These are phyloP conservation scores for Ceratitis capitata DNA, from an alignment of 1,140 invertebrate genomes.

Conservation along the genomic window DNA sequence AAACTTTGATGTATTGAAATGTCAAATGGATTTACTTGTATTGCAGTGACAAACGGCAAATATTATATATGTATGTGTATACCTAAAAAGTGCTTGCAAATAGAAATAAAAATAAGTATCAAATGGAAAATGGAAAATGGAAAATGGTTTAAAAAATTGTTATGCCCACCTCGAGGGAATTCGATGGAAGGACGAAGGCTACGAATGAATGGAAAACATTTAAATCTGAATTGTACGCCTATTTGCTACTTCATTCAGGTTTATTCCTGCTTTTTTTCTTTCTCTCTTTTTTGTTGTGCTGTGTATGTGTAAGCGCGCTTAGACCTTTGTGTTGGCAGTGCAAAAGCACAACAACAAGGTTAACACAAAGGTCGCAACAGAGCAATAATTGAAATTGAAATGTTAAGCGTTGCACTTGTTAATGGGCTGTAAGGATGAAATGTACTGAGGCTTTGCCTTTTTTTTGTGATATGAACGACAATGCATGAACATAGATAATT, in stretches of 20 bases:
- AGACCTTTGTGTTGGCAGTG: not conserved
- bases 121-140: not conserved
- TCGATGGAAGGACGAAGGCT: slow-evolving; percentile 1
- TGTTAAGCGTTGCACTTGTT: not conserved
- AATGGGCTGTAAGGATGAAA: not conserved
- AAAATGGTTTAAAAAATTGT: slow-evolving; percentile 11
- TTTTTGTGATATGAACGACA: not conserved
- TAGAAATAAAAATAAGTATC: too few relatives aligned
- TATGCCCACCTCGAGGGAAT: not conserved
- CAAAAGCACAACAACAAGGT: not conserved
- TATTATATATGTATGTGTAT: not conserved
- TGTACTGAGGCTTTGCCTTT: not conserved
- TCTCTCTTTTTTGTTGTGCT: too few relatives aligned
- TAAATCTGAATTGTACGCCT: slow-evolving; percentile 4
- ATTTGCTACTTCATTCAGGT: not conserved
- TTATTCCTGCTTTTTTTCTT: not conserved
- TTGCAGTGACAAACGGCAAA: not conserved
- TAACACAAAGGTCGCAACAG: not conserved
- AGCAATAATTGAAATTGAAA: slow-evolving; percentile 1
- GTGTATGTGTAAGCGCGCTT: too few relatives aligned
- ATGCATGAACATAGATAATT: not conserved
- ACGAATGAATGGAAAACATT: slow-evolving; percentile 14
- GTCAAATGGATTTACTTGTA: slow-evolving; percentile 33
- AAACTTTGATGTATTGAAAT: slow-evolving; percentile 35
- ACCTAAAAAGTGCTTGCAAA: slow-evolving; percentile 2